Base-by-base conservation (phyloP, 2,797 vertebrate species). In the Hapalemur alaotrensis region DNA sequence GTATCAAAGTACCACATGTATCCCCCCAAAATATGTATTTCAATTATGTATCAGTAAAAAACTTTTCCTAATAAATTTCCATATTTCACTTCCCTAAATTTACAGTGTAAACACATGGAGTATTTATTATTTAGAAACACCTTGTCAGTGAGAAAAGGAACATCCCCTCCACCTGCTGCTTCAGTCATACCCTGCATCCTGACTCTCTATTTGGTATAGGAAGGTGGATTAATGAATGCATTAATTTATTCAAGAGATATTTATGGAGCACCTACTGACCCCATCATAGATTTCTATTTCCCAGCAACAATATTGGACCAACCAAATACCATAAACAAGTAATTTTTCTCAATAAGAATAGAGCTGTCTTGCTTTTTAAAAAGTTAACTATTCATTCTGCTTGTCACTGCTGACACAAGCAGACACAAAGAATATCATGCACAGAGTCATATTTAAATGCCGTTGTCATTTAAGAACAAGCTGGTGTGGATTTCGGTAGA, bases 161-260 rank as follows among this genome's bases (percentile, higher is more conserved):
- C 4, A 4, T 11, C 2, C 2, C 9, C 38, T 12, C 20, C 0
- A 3, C 70, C 14, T 28, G 11, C 48, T 38, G 2, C n/a, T 25
- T 72, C 9, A 1, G 25, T 23, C 35, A 7, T 46, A 23, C 23
- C 4, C 52, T 38, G 22, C 8, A 17, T 54, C 23, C 46, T 86
- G 38, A 23, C 22, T 63, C 61, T n/a, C 30, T 9, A 25, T 46
- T 46, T 32, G 41, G 15, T 22, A 48, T 65, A 41, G n/a, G 75
- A 75, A 23, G 23, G 22, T 69, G 59, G 76, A 46, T 91, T 38
- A 73, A 94, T 20, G 41, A 35, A 63, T 32, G 14, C 5, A 41
- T 32, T 57, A 43, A 76, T 84, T 57, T 54, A 48, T 23, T 61
- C 30, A 57, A 28, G 46, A 79, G 38, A 23, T 86, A 59, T 32